Evolutionary conservation across 2,888 invertebrate species (phyloP), one percentile per base, ranked within the genome.

Genomic region (Torymus tubicola): DNA sequence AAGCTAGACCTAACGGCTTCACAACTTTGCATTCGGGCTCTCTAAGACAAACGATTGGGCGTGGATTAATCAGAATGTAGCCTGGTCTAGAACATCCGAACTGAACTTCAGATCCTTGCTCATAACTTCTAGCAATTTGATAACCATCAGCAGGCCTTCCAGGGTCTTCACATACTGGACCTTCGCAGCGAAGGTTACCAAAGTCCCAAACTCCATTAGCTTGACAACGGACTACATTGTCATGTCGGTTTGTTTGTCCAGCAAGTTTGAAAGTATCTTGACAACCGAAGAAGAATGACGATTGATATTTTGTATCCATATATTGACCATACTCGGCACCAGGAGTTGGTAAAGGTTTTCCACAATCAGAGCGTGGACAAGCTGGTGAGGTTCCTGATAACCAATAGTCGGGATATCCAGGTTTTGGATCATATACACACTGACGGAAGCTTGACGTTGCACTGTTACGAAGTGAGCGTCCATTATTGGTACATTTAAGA

Each of bases 191-290:
- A 70, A 99, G 92, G 89, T 98, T 97, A 50, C 99, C 99, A 89
- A 99, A 98, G 92, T 99, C 99, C 99, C 99, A 99, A 82, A 96
- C 95, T 2, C 97, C 97, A 87, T 97, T 97, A 0, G 95, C 95
- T 92, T 96, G 96, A 91, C 99, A 99, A 82, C 92, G 93, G 0
- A 99, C 98, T 13, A 96, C 96, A 88, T 97, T 97, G 87, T 98
- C 98, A 85, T 97, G 96, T 86, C 96, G 95, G 83, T 95, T 96
- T 0, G 98, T 97, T 92, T 98, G 97, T 2, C 98, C 98, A 21
- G 97, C 97, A 16, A 98, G 92, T 88, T 97, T 97, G 89, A 98
- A 99, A 0, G 98, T 98, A 84, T 98, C 97, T 92, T 97, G 97
- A 87, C 98, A 99, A 55, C 98, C 97, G 89, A 98, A 98, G 92